A percentile compares a stretch with the other conserved stretches of the same genome.
phyloP scores from a whole-genome alignment of 2,797 vertebrate species.

The Cephalopachus bancanus region DNA sequence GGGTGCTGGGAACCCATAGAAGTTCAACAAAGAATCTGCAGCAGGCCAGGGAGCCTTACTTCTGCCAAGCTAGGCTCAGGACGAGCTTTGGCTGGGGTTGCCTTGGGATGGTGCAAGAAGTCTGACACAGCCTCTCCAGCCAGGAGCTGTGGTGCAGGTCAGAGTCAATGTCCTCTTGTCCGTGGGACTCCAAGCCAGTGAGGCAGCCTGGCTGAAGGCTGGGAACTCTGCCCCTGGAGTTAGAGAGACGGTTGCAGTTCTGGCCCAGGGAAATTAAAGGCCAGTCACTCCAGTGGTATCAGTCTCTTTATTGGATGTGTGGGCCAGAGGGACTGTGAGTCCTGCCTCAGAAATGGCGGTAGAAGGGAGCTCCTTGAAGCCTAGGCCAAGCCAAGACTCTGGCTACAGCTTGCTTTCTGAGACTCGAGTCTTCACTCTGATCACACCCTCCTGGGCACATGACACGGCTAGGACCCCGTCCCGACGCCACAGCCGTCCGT shows the following conservation, averaged over 20 bases:
- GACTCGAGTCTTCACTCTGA: slow-evolving; percentile 89
- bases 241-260: neutral
- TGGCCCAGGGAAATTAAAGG: slow-evolving; percentile 67
- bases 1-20: slow-evolving; percentile 55
- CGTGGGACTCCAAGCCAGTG: neutral
- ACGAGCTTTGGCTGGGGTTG: neutral
- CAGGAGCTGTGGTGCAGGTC: neutral
- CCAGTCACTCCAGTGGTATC: slow-evolving; percentile 48
- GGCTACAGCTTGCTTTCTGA: slow-evolving; percentile 92
- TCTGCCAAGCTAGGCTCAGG: neutral
- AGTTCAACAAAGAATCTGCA: neutral
- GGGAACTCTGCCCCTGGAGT: neutral
- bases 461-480: slow-evolving; percentile 95
- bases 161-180: neutral
- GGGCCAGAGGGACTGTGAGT: neutral
- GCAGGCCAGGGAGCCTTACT: neutral
- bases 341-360: neutral
- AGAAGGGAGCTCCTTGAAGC: neutral
- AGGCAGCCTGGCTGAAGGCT: neutral
- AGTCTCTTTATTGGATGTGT: slow-evolving; percentile 79
- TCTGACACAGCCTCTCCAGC: neutral
- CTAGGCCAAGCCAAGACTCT: slow-evolving; percentile 32
- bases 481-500: slow-evolving; percentile 96
- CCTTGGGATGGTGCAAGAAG: neutral
- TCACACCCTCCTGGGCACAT: slow-evolving; percentile 95